Conservation (phyloP, 2,113 vertebrate genomes). For the Archocentrus centrarchus region DNA sequence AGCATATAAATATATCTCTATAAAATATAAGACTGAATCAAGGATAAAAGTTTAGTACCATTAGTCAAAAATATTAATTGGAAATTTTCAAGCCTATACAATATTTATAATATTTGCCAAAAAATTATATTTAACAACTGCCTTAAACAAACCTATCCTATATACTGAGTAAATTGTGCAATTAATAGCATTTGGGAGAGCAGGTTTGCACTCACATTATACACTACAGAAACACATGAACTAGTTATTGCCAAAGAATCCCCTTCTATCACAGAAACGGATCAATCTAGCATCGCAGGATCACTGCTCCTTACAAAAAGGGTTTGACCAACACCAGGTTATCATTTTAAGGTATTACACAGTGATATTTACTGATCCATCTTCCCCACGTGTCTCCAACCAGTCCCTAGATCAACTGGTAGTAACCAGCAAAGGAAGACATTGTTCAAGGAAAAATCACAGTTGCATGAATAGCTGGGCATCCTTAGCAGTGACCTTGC, state of each 20-base stretch:
- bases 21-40: slow-evolving; percentile 68
- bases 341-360: slow-evolving; percentile 27
- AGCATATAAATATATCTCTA: slow-evolving; percentile 69
- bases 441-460: not conserved
- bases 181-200: slow-evolving; percentile 68
- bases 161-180: slow-evolving; percentile 69
- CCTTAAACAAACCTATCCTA: slow-evolving; percentile 56
- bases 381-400: slow-evolving; percentile 18
- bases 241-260: slow-evolving; percentile 65
- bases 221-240: slow-evolving; percentile 50
- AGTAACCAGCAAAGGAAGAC: not conserved
- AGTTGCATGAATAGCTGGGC: not conserved
- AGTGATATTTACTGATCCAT: slow-evolving; percentile 37
- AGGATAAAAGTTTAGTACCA: slow-evolving; percentile 72
- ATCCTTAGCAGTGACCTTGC: not conserved
- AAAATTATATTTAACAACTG: slow-evolving; percentile 58
- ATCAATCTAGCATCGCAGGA: slow-evolving; percentile 18
- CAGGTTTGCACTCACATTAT: slow-evolving; percentile 50
- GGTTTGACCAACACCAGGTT: slow-evolving; percentile 12
- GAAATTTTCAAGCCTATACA: slow-evolving; percentile 69
- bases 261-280: slow-evolving; percentile 28
- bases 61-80: slow-evolving; percentile 66
- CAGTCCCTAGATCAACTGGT: slow-evolving; percentile 18
- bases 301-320: not conserved
- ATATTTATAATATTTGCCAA: slow-evolving; percentile 65